phyloP scores from a whole-genome alignment of 2,888 invertebrate species.

The Netelia melanura region DNA sequence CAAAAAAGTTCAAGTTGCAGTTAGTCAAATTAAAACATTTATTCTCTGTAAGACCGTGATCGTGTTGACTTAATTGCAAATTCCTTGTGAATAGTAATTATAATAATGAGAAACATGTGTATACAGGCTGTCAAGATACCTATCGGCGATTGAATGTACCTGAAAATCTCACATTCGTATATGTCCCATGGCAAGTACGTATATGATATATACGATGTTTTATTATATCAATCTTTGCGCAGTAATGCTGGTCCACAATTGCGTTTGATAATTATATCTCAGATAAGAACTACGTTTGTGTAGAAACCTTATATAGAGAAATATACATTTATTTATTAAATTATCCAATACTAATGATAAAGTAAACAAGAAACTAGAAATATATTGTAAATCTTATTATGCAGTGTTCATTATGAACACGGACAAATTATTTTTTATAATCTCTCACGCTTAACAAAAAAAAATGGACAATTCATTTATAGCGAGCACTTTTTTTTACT shows the following conservation, averaged over 20 bases:
- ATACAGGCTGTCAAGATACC: background rate
- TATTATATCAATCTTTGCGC: slow-evolving; percentile 7
- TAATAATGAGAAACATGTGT: background rate
- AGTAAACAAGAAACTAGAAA: slow-evolving; percentile 25
- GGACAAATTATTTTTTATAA: background rate
- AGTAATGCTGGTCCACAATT: background rate
- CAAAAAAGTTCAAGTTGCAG: background rate
- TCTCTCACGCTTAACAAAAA: background rate
- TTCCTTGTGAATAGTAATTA: slow-evolving; percentile 43
- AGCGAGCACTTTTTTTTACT: background rate
- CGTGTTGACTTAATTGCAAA: background rate
- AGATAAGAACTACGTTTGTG: background rate
- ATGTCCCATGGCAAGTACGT: background rate
- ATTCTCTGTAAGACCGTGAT: background rate
- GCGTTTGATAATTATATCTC: slow-evolving; percentile 1
- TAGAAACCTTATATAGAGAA: slow-evolving; percentile 59
- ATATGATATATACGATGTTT: background rate
- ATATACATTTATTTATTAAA: slow-evolving; percentile 63
- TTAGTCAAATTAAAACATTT: slow-evolving; percentile 44
- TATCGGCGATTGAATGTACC: too few relatives aligned
- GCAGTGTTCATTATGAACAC: slow-evolving; percentile 8
- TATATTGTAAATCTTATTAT: slow-evolving; percentile 42
- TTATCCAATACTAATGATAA: slow-evolving; percentile 35
- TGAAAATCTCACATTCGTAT: background rate
- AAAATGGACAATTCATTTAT: background rate